Percentiles rank a stretch among this genome's conserved stretches.
phyloP scores from a whole-genome alignment of 2,797 vertebrate genomes.

The Phrynocephalus vlangalii region DNA sequence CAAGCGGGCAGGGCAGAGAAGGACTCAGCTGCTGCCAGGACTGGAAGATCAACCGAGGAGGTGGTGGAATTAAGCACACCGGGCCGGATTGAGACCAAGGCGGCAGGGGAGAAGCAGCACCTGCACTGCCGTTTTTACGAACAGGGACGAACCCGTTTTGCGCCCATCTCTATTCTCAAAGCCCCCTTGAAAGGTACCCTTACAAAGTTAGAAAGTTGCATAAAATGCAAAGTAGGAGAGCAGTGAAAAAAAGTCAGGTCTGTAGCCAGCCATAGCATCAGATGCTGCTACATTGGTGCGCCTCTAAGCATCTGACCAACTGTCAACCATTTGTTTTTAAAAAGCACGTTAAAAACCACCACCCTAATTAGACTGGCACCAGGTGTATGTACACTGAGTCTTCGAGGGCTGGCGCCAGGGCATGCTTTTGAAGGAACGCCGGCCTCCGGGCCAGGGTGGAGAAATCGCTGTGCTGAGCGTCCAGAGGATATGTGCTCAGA shows the following conservation, averaged over 20 bases:
- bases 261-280: too few species aligned
- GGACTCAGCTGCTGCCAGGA: too few species aligned
- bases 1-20: too few species aligned
- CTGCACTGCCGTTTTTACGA: too few species aligned
- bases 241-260: neutral
- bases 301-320: neutral
- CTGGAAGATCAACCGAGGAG: too few species aligned
- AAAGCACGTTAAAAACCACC: neutral
- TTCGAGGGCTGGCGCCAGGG: neutral
- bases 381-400: neutral
- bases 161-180: too few species aligned
- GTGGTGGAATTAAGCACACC: too few species aligned
- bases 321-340: neutral
- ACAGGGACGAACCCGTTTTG: too few species aligned
- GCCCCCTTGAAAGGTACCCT: neutral
- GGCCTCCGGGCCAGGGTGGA: neutral
- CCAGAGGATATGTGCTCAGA: neutral
- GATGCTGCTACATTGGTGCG: neutral
- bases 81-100: too few species aligned
- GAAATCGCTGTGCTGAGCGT: neutral
- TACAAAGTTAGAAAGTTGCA: neutral
- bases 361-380: neutral
- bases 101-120: too few species aligned
- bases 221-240: neutral
- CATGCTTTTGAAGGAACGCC: neutral